phyloP scores from a whole-genome alignment of 2,888 invertebrate genomes.

The Eupithecia vulgata region DNA sequence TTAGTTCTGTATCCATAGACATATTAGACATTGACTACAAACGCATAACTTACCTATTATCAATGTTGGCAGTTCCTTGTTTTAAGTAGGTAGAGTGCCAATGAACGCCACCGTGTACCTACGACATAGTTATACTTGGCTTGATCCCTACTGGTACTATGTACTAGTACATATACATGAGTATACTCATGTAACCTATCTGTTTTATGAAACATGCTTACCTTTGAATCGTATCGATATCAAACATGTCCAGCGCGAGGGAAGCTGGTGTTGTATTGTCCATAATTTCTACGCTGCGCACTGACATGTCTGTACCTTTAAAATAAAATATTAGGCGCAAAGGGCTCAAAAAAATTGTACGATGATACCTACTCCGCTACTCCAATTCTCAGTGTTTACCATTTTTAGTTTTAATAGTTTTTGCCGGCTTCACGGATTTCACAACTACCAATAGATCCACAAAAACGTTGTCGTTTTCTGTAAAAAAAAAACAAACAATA shows the following conservation, averaged over 20 bases:
- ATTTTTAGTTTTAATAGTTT: conserved; percentile 85
- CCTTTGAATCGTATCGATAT: conserved; percentile 87
- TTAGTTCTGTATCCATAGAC: no score
- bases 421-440: conserved; percentile 85
- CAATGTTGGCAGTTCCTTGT: no score
- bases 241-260: conserved; percentile 86
- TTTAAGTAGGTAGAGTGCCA: no score
- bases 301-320: conserved; percentile 79
- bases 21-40: no score
- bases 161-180: no score
- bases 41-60: no score
- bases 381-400: conserved; percentile 58
- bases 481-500: no score
- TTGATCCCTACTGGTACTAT: no score
- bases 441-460: conserved; percentile 89
- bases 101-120: no score
- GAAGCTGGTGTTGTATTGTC: conserved; percentile 86
- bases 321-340: conserved; percentile 20
- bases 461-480: conserved; percentile 73
- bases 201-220: no score
- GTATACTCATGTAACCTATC: no score
- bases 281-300: conserved; percentile 87
- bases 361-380: not conserved
- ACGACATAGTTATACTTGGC: no score
- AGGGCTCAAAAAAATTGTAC: not conserved